phyloP scores from a whole-genome alignment of 2,113 vertebrate species.

The Trogon melanurus region DNA sequence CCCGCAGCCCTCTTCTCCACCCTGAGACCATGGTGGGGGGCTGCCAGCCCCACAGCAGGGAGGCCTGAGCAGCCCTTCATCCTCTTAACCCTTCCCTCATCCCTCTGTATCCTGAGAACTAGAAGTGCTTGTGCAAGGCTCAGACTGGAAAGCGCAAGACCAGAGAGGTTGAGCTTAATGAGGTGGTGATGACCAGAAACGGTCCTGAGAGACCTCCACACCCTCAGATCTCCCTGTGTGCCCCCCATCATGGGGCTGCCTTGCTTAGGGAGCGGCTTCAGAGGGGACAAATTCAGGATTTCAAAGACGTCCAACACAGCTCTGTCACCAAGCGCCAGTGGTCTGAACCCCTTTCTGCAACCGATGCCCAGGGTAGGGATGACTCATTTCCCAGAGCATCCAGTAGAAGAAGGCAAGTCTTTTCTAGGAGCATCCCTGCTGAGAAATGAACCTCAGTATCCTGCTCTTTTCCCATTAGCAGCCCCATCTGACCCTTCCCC shows the following conservation, averaged over 20 bases:
- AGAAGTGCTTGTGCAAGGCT: rapidly evolving
- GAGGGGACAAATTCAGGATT: background rate
- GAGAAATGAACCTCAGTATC: background rate
- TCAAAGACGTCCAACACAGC: background rate
- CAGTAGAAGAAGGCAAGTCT: background rate
- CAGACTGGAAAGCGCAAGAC: background rate
- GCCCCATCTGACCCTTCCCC: background rate
- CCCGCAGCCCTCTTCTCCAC: background rate
- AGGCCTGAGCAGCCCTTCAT: background rate
- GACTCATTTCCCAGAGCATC: background rate
- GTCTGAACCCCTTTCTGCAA: background rate
- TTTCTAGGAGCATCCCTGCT: rapidly evolving
- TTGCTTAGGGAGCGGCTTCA: background rate
- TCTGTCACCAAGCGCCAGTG: rapidly evolving
- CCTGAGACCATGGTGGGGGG: background rate
- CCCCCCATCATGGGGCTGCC: rapidly evolving
- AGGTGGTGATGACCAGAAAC: background rate
- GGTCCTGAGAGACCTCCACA: background rate
- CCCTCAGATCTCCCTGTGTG: background rate
- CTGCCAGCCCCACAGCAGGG: background rate
- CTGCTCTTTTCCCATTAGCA: background rate
- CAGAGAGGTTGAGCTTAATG: background rate
- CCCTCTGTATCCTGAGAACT: background rate
- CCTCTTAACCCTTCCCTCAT: background rate
- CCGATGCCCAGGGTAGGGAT: rapidly evolving